Conservation (phyloP, 2,888 invertebrate species). For the Nebria brevicollis region DNA sequence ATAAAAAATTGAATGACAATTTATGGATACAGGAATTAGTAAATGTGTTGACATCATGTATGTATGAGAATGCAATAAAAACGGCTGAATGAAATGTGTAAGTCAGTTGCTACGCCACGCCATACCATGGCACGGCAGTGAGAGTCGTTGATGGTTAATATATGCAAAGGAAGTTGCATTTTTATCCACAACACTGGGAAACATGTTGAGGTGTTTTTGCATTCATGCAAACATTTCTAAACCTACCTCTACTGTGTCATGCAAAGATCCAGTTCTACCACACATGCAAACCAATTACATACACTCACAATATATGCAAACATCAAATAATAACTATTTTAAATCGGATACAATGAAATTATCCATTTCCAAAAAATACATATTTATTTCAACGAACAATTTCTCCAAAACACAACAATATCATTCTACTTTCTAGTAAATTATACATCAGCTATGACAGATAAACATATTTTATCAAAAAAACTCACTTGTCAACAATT, state of each 20-base stretch:
- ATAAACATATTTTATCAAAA: background rate
- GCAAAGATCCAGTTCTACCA: background rate
- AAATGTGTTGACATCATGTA: constrained; percentile 1
- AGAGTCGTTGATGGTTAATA: background rate
- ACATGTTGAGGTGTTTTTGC: background rate
- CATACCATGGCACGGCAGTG: too few species aligned
- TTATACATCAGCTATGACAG: background rate
- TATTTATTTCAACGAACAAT: background rate
- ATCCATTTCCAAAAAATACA: constrained; percentile 6
- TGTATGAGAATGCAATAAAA: constrained; percentile 1
- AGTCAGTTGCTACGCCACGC: background rate
- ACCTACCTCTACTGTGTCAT: background rate
- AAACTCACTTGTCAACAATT: background rate
- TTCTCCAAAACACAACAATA: background rate
- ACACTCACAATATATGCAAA: background rate
- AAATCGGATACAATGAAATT: constrained; percentile 3
- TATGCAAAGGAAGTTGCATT: background rate
- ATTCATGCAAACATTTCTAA: background rate
- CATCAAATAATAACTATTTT: background rate
- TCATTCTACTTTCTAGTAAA: background rate
- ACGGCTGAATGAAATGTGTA: background rate
- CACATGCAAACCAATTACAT: background rate
- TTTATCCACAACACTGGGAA: background rate
- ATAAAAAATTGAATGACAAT: background rate
- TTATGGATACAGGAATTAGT: background rate